Evolutionary conservation across 2,797 vertebrate species (phyloP).

Genomic region (Cossypha dichroa): DNA sequence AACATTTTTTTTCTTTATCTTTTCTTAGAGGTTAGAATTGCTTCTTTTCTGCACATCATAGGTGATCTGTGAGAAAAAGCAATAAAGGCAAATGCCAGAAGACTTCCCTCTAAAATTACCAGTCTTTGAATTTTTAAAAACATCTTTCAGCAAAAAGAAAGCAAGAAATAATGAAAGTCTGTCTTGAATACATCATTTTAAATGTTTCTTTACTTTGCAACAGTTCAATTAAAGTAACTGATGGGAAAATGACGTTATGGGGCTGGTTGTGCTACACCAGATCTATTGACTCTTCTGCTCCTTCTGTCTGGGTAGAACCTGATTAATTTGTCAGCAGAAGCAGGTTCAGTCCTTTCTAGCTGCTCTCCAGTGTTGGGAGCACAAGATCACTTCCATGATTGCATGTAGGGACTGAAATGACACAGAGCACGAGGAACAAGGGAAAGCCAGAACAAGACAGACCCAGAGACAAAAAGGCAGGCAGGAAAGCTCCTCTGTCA

Average conservation of each 20-base stretch:
- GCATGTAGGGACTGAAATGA: not conserved
- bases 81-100: not conserved
- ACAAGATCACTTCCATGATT: rapidly evolving
- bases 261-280: not conserved
- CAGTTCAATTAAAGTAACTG: not conserved
- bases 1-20: not conserved
- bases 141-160: not conserved
- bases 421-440: rapidly evolving
- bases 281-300: not conserved
- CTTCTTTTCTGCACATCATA: not conserved
- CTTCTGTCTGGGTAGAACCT: not conserved
- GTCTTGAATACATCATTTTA: not conserved
- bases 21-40: not conserved
- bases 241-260: not conserved
- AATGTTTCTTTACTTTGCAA: not conserved
- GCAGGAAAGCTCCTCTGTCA: not conserved
- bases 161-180: not conserved
- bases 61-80: not conserved
- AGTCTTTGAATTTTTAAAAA: not conserved
- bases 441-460: not conserved
- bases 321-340: not conserved
- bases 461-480: not conserved
- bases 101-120: not conserved
- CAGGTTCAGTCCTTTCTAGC: not conserved
- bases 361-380: rapidly evolving